Evolutionary conservation across 2,113 vertebrate species (phyloP).

Genomic region (Pangasianodon hypophthalmus): DNA sequence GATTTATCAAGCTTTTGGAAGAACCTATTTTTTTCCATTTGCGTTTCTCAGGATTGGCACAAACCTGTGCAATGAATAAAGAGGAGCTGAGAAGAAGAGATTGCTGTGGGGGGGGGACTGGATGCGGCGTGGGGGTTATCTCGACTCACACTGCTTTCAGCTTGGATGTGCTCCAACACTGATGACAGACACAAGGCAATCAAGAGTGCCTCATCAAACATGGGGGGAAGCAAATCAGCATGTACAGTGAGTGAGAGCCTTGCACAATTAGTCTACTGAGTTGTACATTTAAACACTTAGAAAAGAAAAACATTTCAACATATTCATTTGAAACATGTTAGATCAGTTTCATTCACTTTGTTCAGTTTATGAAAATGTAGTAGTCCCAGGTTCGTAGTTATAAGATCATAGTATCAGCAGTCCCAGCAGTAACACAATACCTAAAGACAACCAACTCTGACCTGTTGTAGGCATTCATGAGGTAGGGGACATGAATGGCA

Average conservation of each 20-base stretch:
- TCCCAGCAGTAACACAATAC: neutral
- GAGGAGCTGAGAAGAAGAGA: neutral
- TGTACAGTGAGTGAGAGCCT: constrained; percentile 23
- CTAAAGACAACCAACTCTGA: neutral
- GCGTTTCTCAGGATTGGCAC: neutral
- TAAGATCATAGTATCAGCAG: neutral
- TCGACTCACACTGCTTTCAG: constrained; percentile 56
- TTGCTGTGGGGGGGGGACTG: neutral
- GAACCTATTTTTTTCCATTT: constrained; percentile 24
- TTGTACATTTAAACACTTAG: neutral
- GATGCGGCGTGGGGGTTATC: constrained; percentile 46
- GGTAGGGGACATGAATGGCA: neutral
- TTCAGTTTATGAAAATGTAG: neutral
- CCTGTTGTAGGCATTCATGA: constrained; percentile 1
- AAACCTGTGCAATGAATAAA: neutral
- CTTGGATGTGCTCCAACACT: constrained; percentile 51
- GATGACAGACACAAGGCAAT: constrained; percentile 62
- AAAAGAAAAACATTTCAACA: neutral
- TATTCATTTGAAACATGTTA: neutral
- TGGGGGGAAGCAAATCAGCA: constrained; percentile 62
- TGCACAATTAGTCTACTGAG: constrained; percentile 9
- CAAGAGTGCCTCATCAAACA: constrained; percentile 61
- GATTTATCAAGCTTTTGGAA: constrained; percentile 15
- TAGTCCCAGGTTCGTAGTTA: neutral
- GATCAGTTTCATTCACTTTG: neutral